Conservation (phyloP, 2,113 vertebrate genomes). For the Hiodon alosoides region DNA sequence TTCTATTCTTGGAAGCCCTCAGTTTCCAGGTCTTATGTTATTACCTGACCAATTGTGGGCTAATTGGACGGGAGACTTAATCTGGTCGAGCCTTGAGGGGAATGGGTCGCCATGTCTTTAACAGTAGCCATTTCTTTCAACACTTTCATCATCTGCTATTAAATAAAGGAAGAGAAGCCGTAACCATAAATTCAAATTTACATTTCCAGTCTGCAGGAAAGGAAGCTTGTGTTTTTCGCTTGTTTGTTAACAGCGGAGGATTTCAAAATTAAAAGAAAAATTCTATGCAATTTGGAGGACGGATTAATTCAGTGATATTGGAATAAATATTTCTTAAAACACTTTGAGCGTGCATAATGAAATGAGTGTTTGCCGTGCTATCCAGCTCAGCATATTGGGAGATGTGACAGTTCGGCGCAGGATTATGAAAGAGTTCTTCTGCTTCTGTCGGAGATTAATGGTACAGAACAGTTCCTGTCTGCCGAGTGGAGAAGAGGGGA, state of each 20-base stretch:
- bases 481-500: background rate
- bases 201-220: too few species aligned
- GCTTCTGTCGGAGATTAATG: slow-evolving; percentile 3
- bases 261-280: slow-evolving; percentile 8
- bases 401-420: background rate
- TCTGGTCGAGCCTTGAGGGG: too few species aligned
- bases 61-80: too few species aligned
- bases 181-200: background rate
- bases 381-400: background rate
- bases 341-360: slow-evolving; percentile 11
- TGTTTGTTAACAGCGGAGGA: background rate
- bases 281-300: background rate
- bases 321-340: background rate
- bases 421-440: background rate
- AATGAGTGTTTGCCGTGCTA: background rate
- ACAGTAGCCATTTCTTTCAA: too few species aligned
- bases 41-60: too few species aligned
- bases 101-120: too few species aligned
- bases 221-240: background rate
- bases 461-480: background rate
- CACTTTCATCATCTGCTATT: too few species aligned
- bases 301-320: slow-evolving; percentile 16
- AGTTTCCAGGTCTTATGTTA: too few species aligned
- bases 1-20: too few species aligned
- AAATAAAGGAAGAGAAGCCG: background rate